These are phyloP conservation scores for Leuciscus idus DNA, from an alignment of 2,113 vertebrate genomes.

Conservation along the genomic window DNA sequence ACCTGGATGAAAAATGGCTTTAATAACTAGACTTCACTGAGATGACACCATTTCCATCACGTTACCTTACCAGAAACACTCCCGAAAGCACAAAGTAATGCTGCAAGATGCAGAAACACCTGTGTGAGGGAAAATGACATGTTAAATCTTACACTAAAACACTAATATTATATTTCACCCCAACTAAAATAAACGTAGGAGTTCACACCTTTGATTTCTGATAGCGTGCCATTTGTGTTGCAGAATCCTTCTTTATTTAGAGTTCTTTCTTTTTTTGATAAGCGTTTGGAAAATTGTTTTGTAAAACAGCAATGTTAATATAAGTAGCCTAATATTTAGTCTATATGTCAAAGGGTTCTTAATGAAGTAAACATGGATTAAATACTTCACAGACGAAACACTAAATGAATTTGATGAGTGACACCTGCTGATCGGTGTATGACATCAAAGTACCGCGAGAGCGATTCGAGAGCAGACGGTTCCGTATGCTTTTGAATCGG, in stretches of 20 bases:
- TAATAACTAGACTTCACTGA: neutral
- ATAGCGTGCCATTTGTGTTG: neutral
- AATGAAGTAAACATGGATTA: neutral
- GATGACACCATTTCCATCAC: neutral
- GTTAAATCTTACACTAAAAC: neutral
- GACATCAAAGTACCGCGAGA: too few relatives aligned
- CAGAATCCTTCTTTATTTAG: neutral
- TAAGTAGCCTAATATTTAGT: neutral
- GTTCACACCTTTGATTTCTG: neutral
- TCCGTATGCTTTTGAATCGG: too few relatives aligned
- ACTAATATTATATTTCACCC: neutral
- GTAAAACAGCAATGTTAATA: neutral
- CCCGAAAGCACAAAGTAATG: conserved; percentile 43
- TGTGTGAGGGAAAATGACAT: conserved; percentile 29
- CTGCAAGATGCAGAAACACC: conserved; percentile 58
- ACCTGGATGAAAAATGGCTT: conserved; percentile 54
- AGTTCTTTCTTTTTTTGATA: neutral
- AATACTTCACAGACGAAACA: neutral
- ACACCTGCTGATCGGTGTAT: conserved; percentile 6
- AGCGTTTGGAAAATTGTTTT: neutral
- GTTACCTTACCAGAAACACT: conserved; percentile 60
- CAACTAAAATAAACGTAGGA: neutral
- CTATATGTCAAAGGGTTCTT: neutral
- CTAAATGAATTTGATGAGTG: neutral
- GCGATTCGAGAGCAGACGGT: too few relatives aligned